These are phyloP conservation scores for Electrophaes corylata DNA, from an alignment of 2,888 invertebrate genomes.

Conservation along the genomic window DNA sequence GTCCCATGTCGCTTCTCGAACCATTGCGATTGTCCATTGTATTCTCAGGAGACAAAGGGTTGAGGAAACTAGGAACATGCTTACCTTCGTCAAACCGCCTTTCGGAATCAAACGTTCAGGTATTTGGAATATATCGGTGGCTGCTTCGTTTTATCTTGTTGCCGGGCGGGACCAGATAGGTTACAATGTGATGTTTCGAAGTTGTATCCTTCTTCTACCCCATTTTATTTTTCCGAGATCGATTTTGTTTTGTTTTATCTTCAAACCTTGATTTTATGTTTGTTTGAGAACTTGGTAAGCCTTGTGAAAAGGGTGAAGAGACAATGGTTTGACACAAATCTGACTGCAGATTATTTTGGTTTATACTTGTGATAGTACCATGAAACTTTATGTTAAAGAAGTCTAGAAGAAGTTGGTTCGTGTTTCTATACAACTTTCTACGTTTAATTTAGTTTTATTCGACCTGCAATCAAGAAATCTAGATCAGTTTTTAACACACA, in stretches of 20 bases:
- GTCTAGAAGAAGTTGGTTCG: neutral
- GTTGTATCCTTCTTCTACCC: conserved; percentile 21
- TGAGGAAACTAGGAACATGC: conserved; percentile 68
- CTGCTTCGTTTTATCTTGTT: conserved; percentile 42
- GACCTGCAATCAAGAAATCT: neutral
- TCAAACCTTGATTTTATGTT: conserved; percentile 31
- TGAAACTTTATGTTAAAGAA: neutral
- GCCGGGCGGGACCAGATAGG: conserved; percentile 32
- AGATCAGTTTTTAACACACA: conserved; percentile 11
- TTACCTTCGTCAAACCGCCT: conserved; percentile 79
- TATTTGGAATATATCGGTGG: conserved; percentile 68
- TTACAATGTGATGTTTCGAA: conserved; percentile 41
- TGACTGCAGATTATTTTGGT: conserved; percentile 7
- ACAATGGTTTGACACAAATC: conserved; percentile 16
- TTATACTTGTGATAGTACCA: neutral
- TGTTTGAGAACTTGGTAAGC: conserved; percentile 27
- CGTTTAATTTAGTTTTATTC: neutral
- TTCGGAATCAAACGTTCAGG: conserved; percentile 72
- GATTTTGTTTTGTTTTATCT: conserved; percentile 32
- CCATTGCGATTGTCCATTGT: conserved; percentile 80
- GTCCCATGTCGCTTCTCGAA: conserved; percentile 79
- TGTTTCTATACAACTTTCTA: neutral
- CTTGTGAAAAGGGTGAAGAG: conserved; percentile 21
- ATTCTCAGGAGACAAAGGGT: conserved; percentile 81
- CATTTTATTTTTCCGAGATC: conserved; percentile 26